Evolutionary conservation across 2,797 vertebrate species (phyloP), one percentile per base, ranked within the genome.

Genomic region (Microctenopoma stevenorrisi): DNA sequence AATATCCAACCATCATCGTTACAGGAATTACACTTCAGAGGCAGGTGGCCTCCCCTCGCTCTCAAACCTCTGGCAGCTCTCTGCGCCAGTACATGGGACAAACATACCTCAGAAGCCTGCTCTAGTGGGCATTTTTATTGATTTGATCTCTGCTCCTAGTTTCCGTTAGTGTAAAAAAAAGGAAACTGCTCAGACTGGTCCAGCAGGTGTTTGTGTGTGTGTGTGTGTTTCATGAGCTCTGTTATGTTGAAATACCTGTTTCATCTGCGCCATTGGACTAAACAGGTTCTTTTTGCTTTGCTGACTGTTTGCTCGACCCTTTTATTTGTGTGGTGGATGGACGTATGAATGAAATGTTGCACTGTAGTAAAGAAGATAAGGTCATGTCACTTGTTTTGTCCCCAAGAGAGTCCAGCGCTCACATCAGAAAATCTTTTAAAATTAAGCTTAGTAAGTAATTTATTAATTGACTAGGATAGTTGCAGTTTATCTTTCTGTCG

Each of bases 51-150:
- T 62, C 46, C 71, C 63, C 64, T 82, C 61, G 47, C 72, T 63
- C 48, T 69, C 30, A 69, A 60, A 71, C 72, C 50, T 49, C 58
- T 43, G 57, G 47, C 77, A 77, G 74, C 42, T 79, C 74, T 76
- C 70, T 69, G 69, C 55, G 35, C 60, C 69, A 78, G 84, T 74
- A 66, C 76, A 85, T 84, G 75, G 50, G 66, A 69, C 78, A 69
- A 63, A 72, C 68, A 28, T 51, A 60, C 80, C 70, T 81, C 68
- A 64, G 72, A 15, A 62, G 63, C 61, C 49, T 71, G 69, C 62
- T 69, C 50, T 71, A 51, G 62, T 88, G 87, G 89, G 92, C 86
- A 79, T 28, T 74, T 84, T 47, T 85, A 89, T 92, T 71, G 88
- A 90, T 89, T 84, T 55, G 46, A 88, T 80, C 78, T 66, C 67